These are phyloP conservation scores for Alcis repandata DNA, from an alignment of 2,888 invertebrate species.

Conservation along the genomic window DNA sequence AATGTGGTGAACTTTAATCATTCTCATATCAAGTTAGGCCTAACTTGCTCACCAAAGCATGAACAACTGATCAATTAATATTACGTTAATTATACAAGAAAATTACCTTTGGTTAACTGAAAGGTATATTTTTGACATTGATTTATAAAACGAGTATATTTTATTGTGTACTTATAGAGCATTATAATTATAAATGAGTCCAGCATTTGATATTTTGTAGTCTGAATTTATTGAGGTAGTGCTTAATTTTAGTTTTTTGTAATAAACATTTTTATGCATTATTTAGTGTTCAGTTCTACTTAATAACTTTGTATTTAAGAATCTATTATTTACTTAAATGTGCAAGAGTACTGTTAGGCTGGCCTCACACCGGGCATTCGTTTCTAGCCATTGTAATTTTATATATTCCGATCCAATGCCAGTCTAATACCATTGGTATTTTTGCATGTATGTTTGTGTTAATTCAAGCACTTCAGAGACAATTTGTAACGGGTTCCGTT, in stretches of 20 bases:
- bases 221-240: background rate
- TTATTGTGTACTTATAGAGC: conserved; percentile 22
- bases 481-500: no score
- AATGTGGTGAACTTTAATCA: conserved; percentile 22
- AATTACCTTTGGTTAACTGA: conserved; percentile 2
- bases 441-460: no score
- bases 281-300: conserved; percentile 3
- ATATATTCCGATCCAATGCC: no score
- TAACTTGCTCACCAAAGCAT: conserved; percentile 58
- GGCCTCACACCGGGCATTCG: no score
- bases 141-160: conserved; percentile 15
- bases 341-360: no score
- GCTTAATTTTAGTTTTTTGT: no score
- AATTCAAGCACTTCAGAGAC: no score
- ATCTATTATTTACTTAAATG: no score
- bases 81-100: conserved; percentile 29
- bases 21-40: conserved; percentile 63
- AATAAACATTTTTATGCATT: background rate
- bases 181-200: background rate
- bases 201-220: background rate
- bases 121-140: conserved; percentile 22
- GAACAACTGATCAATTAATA: conserved; percentile 53
- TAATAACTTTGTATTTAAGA: background rate
- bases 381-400: no score
- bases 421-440: no score